Evolutionary conservation across 2,113 vertebrate genomes (phyloP), one percentile per base, ranked within the genome.

Genomic region (Balaeniceps rex): DNA sequence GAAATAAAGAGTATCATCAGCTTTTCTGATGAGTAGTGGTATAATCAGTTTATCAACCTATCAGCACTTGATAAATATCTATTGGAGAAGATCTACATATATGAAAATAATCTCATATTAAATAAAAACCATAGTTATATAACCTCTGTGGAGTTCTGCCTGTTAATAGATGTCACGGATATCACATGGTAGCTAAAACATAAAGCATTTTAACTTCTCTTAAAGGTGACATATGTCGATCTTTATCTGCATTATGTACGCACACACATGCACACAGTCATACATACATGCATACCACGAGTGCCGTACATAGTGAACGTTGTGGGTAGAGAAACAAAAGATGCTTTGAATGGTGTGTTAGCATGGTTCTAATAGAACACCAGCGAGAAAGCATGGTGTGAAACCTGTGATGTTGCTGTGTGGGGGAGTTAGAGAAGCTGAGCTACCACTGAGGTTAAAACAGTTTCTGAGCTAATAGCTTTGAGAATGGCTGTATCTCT

Each of bases 241-340:
- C n/a, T n/a, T n/a, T n/a, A n/a, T n/a, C n/a, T n/a, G n/a, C n/a
- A n/a, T n/a, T n/a, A n/a, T n/a, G n/a, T n/a, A n/a, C n/a, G n/a
- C n/a, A 38, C 8, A 12, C 0, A 3, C 3, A 8, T 7, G 14
- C 34, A n/a, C 21, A 24, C 12, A 4, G 7, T 22, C 51, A n/a
- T 13, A 26, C 18, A 25, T 26, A 4, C 11, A 10, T 42, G 12
- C 40, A 12, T 79, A 34, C 33, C 28, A 23, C 13, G 28, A 63
- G 7, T 42, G 47, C 76, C 60, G 11, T 14, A 9, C 3, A 2
- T 19, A 21, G 63, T n/a, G 55, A 38, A n/a, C 1, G 0, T 22
- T 26, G 15, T 55, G 44, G 38, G 18, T 11, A 38, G 49, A 47
- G 40, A 40, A 57, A 63, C 21, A 72, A 54, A 81, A 49, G 46